Evolutionary conservation across 2,888 invertebrate species (phyloP).

Genomic region (Amblyteles armatorius): DNA sequence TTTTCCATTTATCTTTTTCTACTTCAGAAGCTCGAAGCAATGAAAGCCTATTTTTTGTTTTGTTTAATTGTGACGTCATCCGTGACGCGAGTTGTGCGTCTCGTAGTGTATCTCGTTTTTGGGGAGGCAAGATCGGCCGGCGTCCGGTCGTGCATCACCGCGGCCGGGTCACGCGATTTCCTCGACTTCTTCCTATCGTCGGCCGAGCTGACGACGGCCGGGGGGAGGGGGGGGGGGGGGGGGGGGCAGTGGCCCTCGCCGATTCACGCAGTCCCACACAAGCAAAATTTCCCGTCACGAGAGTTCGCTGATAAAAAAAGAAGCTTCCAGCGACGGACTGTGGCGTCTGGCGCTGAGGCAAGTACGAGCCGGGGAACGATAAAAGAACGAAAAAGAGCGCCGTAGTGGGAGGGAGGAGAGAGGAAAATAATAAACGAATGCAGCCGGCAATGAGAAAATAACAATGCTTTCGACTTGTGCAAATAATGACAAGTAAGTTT

Average conservation of each 20-base stretch:
- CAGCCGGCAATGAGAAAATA: conserved; percentile 27
- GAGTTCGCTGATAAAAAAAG: conserved; percentile 1
- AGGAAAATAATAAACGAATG: not conserved
- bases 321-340: conserved; percentile 16
- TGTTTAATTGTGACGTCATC: too few relatives aligned
- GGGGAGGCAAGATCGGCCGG: not conserved
- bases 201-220: not conserved
- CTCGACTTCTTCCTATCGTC: conserved; percentile 25
- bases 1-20: too few relatives aligned
- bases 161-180: conserved; percentile 27
- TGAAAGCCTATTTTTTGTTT: not conserved
- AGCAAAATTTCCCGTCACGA: conserved; percentile 1
- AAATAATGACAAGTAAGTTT: conserved; percentile 39
- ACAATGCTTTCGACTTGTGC: conserved; percentile 25
- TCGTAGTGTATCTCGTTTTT: too few relatives aligned
- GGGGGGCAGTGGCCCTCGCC: not conserved
- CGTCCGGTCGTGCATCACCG: not conserved
- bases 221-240: not conserved
- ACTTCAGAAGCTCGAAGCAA: too few relatives aligned
- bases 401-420: not conserved
- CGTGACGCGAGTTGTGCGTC: too few relatives aligned
- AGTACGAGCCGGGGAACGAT: not conserved
- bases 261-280: conserved; percentile 13
- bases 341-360: conserved; percentile 32
- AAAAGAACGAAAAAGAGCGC: conserved; percentile 9